A percentile compares a stretch with the other conserved stretches of the same genome.
Conservation (phyloP, 2,113 vertebrate species). For the Sylvilagus bachmani region DNA sequence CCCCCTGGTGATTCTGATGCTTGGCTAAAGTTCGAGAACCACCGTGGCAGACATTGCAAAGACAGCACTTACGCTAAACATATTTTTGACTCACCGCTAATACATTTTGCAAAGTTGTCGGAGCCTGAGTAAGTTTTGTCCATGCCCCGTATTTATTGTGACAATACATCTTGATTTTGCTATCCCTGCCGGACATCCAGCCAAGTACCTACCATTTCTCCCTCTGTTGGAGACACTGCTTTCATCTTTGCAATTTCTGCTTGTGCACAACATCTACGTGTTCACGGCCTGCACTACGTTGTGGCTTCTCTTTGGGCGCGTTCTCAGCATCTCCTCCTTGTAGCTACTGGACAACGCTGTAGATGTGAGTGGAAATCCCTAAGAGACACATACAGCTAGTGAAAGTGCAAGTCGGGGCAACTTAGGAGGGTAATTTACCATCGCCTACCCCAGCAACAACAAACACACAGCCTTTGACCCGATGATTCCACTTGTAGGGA, state of each 20-base stretch:
- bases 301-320: background rate
- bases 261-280: background rate
- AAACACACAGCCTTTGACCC: background rate
- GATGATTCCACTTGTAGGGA: background rate
- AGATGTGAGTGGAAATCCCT: conserved; percentile 12
- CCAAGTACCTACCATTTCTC: background rate
- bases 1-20: background rate
- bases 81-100: background rate
- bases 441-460: background rate
- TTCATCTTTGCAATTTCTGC: background rate
- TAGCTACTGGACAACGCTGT: conserved; percentile 14
- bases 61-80: background rate
- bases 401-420: background rate
- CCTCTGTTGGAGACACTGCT: background rate
- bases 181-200: background rate
- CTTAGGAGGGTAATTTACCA: background rate
- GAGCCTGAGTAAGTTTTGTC: background rate
- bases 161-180: conserved; percentile 1
- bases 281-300: background rate
- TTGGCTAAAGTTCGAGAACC: background rate
- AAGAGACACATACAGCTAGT: background rate
- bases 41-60: background rate
- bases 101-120: background rate
- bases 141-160: background rate
- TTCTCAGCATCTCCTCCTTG: background rate